These are phyloP conservation scores for Rhopalosiphum padi DNA, from an alignment of 1,140 invertebrate species.

Conservation along the genomic window DNA sequence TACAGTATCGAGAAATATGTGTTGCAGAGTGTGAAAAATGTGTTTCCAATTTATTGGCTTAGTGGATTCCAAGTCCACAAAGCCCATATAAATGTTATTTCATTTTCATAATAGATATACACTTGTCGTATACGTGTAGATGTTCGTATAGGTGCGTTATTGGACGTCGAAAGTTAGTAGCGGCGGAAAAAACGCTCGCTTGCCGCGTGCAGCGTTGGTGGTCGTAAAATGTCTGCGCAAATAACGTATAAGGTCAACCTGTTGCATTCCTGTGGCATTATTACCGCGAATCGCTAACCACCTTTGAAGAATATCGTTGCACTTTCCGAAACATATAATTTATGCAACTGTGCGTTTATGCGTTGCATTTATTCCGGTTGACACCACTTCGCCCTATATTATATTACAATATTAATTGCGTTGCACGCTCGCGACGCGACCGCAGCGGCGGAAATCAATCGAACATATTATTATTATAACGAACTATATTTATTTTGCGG, in stretches of 20 bases:
- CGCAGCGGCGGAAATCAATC: constrained; percentile 1
- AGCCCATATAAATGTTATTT: neutral
- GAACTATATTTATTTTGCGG: neutral
- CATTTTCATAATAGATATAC: neutral
- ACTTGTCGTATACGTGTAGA: neutral
- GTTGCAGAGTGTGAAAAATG: neutral
- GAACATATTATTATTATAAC: neutral
- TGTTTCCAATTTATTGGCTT: neutral
- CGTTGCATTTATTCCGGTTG: neutral
- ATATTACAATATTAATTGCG: neutral
- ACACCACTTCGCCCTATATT: neutral
- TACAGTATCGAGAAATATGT: no score
- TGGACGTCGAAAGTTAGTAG: neutral
- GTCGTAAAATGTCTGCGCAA: neutral
- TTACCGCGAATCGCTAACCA: neutral
- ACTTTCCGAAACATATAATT: neutral
- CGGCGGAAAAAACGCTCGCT: neutral
- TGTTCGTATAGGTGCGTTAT: neutral
- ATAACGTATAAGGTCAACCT: constrained; percentile 35
- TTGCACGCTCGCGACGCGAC: neutral
- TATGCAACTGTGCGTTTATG: neutral
- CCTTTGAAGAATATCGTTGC: neutral
- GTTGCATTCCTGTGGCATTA: neutral
- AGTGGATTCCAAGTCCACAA: no score
- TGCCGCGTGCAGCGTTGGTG: neutral